phyloP scores from a whole-genome alignment of 2,113 vertebrate genomes.

The Coturnix japonica region DNA sequence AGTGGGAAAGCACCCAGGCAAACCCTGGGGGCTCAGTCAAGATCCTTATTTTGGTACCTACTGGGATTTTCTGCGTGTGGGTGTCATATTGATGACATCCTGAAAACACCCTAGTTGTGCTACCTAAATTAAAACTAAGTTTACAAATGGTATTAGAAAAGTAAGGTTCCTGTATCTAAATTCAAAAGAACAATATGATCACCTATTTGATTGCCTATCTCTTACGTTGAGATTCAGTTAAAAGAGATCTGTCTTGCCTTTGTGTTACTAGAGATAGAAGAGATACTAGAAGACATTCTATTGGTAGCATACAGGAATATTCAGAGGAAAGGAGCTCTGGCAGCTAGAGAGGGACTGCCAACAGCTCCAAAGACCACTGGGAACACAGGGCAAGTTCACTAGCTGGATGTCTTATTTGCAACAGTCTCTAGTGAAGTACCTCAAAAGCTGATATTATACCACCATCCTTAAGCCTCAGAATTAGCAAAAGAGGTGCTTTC shows the following conservation, averaged over 20 bases:
- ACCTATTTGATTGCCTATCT: not conserved
- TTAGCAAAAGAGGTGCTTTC: not conserved
- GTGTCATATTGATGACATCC: not conserved
- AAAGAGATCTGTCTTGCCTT: not conserved
- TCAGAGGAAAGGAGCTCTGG: constrained; percentile 9
- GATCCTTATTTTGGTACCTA: not conserved
- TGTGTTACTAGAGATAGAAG: not conserved
- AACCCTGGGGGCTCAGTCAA: not conserved
- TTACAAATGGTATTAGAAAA: not conserved
- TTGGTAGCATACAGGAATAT: not conserved
- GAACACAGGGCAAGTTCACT: not conserved
- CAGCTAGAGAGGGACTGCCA: not conserved
- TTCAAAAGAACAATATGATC: not conserved
- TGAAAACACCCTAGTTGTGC: not conserved
- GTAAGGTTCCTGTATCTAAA: not conserved
- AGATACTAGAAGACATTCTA: constrained; percentile 6
- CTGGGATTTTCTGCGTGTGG: not conserved
- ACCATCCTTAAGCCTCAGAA: not conserved
- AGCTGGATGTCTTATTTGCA: not conserved
- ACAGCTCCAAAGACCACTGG: not conserved
- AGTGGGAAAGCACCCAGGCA: constrained; percentile 31
- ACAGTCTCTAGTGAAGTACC: not conserved
- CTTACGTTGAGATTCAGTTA: not conserved
- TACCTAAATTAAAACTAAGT: not conserved
- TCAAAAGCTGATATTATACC: not conserved